Conservation (phyloP, 2,888 invertebrate genomes). For the Torymus texanus region DNA sequence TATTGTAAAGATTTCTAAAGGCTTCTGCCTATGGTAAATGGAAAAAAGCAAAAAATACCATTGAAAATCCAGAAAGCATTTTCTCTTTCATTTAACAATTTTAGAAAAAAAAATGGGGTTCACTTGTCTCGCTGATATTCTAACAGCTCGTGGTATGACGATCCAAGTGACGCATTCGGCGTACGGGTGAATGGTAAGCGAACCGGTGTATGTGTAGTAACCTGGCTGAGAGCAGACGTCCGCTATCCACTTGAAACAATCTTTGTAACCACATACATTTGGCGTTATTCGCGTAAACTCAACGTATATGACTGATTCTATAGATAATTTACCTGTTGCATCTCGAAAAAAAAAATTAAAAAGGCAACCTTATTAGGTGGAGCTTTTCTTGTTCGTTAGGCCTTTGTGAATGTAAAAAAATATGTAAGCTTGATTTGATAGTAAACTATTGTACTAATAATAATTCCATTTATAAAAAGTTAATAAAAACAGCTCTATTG, state of each 20-base stretch:
- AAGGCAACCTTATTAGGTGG: no score
- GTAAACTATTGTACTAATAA: no score
- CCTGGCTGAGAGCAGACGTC: constrained; percentile 59
- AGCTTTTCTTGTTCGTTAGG: no score
- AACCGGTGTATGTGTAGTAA: constrained; percentile 67
- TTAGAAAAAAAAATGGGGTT: no score
- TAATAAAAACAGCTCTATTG: no score
- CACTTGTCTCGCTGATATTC: constrained; percentile 65
- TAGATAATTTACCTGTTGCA: no score
- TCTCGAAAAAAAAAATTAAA: no score
- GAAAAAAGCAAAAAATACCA: not conserved
- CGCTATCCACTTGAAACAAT: constrained; percentile 63
- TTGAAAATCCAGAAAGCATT: no score
- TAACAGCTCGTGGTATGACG: constrained; percentile 61
- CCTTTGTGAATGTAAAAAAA: no score
- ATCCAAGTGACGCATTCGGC: constrained; percentile 68
- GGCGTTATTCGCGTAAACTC: not conserved
- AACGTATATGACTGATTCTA: not conserved
- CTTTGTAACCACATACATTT: constrained; percentile 42
- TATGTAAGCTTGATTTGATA: no score
- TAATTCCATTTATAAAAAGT: no score
- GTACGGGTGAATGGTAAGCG: constrained; percentile 64
- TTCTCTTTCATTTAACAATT: no score
- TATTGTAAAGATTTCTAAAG: constrained; percentile 78
- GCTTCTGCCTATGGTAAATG: constrained; percentile 75